Evolutionary conservation across 2,113 vertebrate species (phyloP).

Genomic region (Alaudala cheleensis): DNA sequence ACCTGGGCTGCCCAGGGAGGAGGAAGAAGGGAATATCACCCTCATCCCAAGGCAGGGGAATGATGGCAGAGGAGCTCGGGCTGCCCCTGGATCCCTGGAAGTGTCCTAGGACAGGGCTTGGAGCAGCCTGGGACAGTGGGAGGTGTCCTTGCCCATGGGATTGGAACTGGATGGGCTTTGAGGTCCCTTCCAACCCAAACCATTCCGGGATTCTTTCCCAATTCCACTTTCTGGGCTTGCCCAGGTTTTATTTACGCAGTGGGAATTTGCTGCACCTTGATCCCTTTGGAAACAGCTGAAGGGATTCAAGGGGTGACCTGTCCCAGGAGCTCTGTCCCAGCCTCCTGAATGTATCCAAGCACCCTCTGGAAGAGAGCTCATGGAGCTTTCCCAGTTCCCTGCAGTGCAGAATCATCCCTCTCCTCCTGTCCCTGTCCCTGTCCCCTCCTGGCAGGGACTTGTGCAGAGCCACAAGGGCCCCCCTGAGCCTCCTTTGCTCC

Average conservation of each 20-base stretch:
- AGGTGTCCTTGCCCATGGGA: background rate
- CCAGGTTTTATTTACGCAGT: background rate
- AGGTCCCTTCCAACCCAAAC: background rate
- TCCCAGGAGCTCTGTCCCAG: background rate
- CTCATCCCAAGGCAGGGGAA: too few relatives aligned
- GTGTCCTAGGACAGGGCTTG: background rate
- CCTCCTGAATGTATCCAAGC: background rate
- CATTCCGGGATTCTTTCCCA: background rate
- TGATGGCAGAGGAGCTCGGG: background rate
- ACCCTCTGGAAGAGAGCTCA: background rate
- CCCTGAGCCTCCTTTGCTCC: background rate
- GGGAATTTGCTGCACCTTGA: background rate
- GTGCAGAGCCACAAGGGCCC: background rate
- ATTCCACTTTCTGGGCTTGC: background rate
- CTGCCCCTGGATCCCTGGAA: background rate
- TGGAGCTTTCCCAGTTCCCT: background rate
- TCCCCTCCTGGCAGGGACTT: background rate
- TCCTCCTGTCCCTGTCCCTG: background rate
- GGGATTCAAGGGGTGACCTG: background rate
- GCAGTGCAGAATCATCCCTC: background rate
- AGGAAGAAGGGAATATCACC: background rate
- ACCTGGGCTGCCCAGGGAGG: background rate
- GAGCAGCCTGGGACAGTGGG: rapidly evolving
- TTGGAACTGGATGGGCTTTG: too few relatives aligned
- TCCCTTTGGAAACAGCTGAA: background rate